Base-by-base conservation (phyloP, 92 coral and sea anemone genomes). In the Zoanthus solanderi region DNA sequence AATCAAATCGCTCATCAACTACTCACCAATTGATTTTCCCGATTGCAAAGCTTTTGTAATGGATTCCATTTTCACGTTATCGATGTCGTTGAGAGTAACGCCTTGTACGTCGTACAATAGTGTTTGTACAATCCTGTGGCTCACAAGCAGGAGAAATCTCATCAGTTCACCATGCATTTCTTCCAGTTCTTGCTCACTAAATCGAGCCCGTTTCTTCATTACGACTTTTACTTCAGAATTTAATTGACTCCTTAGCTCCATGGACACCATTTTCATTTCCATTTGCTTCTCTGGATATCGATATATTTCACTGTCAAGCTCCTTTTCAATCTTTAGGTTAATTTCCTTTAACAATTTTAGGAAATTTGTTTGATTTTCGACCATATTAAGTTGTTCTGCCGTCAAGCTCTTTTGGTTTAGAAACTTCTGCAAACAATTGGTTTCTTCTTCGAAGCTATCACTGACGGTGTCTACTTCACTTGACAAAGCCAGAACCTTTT, bases 171-270 rank as follows among this genome's bases (percentile, higher is more conserved):
- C 94, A 28, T 75, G 90, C 56, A 96, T 91, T 75, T 96, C 99
- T 52, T 92, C 98, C 83, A 93, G 78, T 45, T 95, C 93, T 29
- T 96, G 99, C 3, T 95, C 93, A 42, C 96, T 93, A 87, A 93
- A 93, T 76, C 98, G 87, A n/a, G 28, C 30, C 12, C 96, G 88
- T 7, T 13, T 15, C 88, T 66, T 56, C 96, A 89, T 90, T 12
- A 94, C 85, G 72, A 91, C 84, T 11, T 58, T 32, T 16, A 73
- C 87, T 11, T 94, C 89, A 28, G 86, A 72, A 14, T 84, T 32
- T 28, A 91, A 82, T 58, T 80, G 83, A 1, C 17, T 77, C 32
- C 46, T 45, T 53, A 92, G 77, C 28, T 76, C 50, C n/a, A 6
- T 16, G 2, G 71, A 71, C 52, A 73, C 84, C 53, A 69, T 57